Percentiles rank a stretch among this genome's conserved stretches.
These are phyloP conservation scores for Acrossocheilus wenchowensis DNA, from an alignment of 2,797 vertebrate genomes.

Conservation along the genomic window DNA sequence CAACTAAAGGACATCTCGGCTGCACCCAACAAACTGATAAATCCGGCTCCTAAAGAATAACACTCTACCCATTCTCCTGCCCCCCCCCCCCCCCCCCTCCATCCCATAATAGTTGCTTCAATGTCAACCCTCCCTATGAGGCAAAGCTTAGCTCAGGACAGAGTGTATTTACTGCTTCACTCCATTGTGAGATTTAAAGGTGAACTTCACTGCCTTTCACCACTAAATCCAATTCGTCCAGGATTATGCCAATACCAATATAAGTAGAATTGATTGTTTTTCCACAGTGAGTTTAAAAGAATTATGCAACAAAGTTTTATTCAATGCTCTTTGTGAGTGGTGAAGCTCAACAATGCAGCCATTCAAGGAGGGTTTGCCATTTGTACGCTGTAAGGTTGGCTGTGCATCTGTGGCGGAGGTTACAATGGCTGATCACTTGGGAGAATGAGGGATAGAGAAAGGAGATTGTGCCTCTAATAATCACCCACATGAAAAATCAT, in stretches of 20 bases:
- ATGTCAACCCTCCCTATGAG: neutral
- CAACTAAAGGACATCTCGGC: constrained; percentile 74
- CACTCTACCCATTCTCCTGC: neutral
- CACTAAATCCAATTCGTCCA: constrained; percentile 8
- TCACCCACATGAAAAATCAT: constrained; percentile 47
- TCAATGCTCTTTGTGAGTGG: neutral
- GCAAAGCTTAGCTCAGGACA: constrained; percentile 18
- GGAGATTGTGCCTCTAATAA: constrained; percentile 28
- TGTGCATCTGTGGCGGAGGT: constrained; percentile 9
- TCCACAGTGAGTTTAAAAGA: neutral
- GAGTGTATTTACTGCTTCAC: neutral
- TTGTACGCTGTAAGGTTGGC: neutral
- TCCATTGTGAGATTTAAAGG: constrained; percentile 27
- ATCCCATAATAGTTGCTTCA: constrained; percentile 17
- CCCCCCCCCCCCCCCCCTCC: constrained; percentile 51
- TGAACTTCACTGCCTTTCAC: constrained; percentile 20
- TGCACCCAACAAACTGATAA: constrained; percentile 72
- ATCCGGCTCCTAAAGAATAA: constrained; percentile 61
- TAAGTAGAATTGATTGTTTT: constrained; percentile 18
- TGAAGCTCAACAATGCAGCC: neutral
- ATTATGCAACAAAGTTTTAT: constrained; percentile 27
- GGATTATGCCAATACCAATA: constrained; percentile 16
- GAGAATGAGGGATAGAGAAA: constrained; percentile 38
- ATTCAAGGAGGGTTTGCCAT: neutral
- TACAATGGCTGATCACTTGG: constrained; percentile 27